Evolutionary conservation across 2,888 invertebrate genomes (phyloP).

Genomic region (Parapristionchus giblindavisi): DNA sequence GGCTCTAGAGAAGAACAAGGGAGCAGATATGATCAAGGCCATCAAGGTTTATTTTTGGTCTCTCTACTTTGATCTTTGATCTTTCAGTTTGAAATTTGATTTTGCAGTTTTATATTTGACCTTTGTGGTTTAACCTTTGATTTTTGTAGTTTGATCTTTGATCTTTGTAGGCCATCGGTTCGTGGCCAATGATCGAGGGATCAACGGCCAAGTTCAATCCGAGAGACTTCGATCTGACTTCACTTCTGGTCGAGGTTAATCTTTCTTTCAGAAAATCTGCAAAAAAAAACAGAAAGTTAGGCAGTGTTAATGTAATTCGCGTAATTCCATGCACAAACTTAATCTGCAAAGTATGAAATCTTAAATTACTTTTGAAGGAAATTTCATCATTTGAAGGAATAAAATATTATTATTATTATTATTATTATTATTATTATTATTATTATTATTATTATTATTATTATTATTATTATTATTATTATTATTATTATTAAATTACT

Average conservation of each 20-base stretch:
- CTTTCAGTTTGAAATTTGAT: conserved; percentile 21
- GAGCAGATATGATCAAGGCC: conserved; percentile 53
- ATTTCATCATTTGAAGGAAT: too few species aligned
- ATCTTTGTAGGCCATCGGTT: conserved; percentile 47
- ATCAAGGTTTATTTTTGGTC: conserved; percentile 49
- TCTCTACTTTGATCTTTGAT: conserved; percentile 13
- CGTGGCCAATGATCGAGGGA: conserved; percentile 64
- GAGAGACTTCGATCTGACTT: conserved; percentile 54
- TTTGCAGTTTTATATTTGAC: background rate
- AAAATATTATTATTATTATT: too few species aligned
- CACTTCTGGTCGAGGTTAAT: conserved; percentile 58
- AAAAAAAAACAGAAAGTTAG: background rate
- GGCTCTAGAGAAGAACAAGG: conserved; percentile 50
- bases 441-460: too few species aligned
- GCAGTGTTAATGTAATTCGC: background rate
- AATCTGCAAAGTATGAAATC: too few species aligned
- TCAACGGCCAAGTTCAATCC: conserved; percentile 47
- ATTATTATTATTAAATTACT: background rate
- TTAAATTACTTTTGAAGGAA: too few species aligned
- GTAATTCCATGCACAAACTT: too few species aligned
- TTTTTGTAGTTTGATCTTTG: background rate
- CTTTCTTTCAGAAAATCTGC: background rate
- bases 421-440: too few species aligned
- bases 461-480: too few species aligned
- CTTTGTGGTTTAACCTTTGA: background rate